phyloP scores from a whole-genome alignment of 2,113 vertebrate species.

The Romanogobio albipinnatus region DNA sequence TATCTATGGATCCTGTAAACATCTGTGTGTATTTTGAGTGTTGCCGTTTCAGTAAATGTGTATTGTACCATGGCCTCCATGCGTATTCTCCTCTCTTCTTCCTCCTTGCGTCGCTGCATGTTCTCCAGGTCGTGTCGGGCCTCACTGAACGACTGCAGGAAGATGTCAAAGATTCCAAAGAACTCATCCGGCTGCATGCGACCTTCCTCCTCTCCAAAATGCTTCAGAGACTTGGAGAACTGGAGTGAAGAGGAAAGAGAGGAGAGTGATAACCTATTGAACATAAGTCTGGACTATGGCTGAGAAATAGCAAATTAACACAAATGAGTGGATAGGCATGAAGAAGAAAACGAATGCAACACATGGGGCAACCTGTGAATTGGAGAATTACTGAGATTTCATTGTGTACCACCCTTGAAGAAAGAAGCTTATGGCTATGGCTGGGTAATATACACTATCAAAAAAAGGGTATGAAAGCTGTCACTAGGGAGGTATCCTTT shows the following conservation, averaged over 20 bases:
- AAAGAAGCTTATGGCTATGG: background rate
- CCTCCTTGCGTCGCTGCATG: conserved; percentile 92
- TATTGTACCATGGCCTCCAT: conserved; percentile 93
- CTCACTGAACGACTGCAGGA: conserved; percentile 92
- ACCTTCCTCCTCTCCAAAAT: conserved; percentile 90
- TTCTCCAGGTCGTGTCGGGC: conserved; percentile 94
- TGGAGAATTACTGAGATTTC: background rate
- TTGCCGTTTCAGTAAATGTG: background rate
- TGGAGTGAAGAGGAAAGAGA: conserved; percentile 55
- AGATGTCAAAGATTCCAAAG: conserved; percentile 96
- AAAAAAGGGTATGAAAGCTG: background rate
- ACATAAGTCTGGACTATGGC: background rate
- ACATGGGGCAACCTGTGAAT: background rate
- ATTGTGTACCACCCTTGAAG: background rate
- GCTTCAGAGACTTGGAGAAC: conserved; percentile 89
- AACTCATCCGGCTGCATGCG: conserved; percentile 96
- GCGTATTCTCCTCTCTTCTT: conserved; percentile 91
- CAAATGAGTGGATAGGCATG: background rate
- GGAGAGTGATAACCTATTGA: background rate
- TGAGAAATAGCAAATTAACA: background rate
- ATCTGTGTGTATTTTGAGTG: background rate
- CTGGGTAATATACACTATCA: background rate
- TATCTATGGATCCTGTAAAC: background rate
- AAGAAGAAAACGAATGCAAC: background rate
- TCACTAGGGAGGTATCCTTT: background rate